phyloP scores from a whole-genome alignment of 2,888 invertebrate species.

The Luperina testacea region DNA sequence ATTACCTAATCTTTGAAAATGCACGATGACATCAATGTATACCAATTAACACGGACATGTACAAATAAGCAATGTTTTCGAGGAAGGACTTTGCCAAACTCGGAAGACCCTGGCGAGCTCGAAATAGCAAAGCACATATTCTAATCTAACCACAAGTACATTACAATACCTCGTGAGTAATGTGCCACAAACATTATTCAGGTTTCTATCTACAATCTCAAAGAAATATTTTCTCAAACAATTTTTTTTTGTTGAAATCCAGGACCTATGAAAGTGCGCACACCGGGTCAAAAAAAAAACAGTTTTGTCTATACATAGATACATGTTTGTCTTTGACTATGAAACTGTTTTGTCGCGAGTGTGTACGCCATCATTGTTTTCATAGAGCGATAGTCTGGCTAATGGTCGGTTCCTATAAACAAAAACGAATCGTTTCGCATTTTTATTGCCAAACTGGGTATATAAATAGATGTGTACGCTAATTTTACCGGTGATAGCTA shows the following conservation, averaged over 20 bases:
- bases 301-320: not conserved
- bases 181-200: conserved; percentile 24
- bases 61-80: conserved; percentile 63
- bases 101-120: conserved; percentile 74
- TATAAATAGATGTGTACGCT: too few species aligned
- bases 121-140: conserved; percentile 68
- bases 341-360: not conserved
- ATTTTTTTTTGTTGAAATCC: not conserved
- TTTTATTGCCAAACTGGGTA: too few species aligned
- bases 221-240: not conserved
- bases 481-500: too few species aligned
- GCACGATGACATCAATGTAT: conserved; percentile 63
- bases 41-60: conserved; percentile 56
- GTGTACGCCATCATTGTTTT: not conserved
- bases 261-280: not conserved
- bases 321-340: not conserved
- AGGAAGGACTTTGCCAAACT: conserved; percentile 63
- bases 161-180: conserved; percentile 42
- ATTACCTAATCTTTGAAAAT: not conserved
- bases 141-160: conserved; percentile 60
- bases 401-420: not conserved
- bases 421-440: not conserved
- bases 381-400: not conserved
- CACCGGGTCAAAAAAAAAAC: too few species aligned
- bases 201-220: conserved; percentile 8